These are phyloP conservation scores for human DNA, from an alignment of 2,113 vertebrate species.

Conservation along the genomic window GRCh38 chr5:123992001-123992500, in stretches of 20 bases:
- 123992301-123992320: background rate
- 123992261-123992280: background rate
- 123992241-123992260: background rate
- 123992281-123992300: background rate
- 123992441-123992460: background rate
- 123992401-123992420: background rate
- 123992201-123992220: background rate
- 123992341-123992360: background rate
- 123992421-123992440: background rate
- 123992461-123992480: background rate
- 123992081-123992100: background rate
- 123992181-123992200: too few species aligned
- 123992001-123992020: background rate
- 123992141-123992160: background rate
- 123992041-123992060: background rate
- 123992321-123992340: background rate
- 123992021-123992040: background rate
- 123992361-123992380: background rate
- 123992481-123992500: background rate
- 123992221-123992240: background rate
- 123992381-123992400: background rate
- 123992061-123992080: background rate
- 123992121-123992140: background rate
- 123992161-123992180: background rate
- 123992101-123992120: rapidly evolving